These are phyloP conservation scores for Asobara japonica DNA, from an alignment of 1,140 invertebrate species.

Conservation along the genomic window DNA sequence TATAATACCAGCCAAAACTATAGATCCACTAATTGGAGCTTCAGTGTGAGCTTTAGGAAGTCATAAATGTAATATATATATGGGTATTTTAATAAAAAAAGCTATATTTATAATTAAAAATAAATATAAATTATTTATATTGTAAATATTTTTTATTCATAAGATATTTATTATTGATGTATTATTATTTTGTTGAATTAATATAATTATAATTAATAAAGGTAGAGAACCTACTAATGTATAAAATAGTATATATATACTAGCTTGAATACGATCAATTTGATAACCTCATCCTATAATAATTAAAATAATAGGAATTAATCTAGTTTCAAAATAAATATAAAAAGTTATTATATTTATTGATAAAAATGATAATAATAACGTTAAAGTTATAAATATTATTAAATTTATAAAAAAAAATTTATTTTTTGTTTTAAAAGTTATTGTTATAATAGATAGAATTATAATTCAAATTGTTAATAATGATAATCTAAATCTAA, in stretches of 20 bases:
- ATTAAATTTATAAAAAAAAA: conserved; percentile 66
- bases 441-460: conserved; percentile 51
- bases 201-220: conserved; percentile 61
- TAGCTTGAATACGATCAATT: conserved; percentile 69
- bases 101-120: conserved; percentile 69
- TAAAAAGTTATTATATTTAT: conserved; percentile 42
- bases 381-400: conserved; percentile 68
- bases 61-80: conserved; percentile 77
- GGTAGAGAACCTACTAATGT: conserved; percentile 71
- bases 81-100: conserved; percentile 77
- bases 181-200: conserved; percentile 47
- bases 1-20: conserved; percentile 77
- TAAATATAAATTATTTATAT: conserved; percentile 60
- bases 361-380: not conserved
- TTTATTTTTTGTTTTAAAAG: not conserved
- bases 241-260: conserved; percentile 73
- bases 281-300: conserved; percentile 73
- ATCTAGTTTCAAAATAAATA: conserved; percentile 64
- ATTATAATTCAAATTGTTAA: conserved; percentile 70
- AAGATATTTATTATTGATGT: conserved; percentile 64
- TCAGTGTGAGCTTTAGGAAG: conserved; percentile 80
- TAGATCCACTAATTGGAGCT: conserved; percentile 75
- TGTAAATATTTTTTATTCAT: conserved; percentile 55
- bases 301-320: conserved; percentile 66
- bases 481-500: conserved; percentile 69